Conservation (phyloP, 2,888 invertebrate species). For the Capitulum mitella region DNA sequence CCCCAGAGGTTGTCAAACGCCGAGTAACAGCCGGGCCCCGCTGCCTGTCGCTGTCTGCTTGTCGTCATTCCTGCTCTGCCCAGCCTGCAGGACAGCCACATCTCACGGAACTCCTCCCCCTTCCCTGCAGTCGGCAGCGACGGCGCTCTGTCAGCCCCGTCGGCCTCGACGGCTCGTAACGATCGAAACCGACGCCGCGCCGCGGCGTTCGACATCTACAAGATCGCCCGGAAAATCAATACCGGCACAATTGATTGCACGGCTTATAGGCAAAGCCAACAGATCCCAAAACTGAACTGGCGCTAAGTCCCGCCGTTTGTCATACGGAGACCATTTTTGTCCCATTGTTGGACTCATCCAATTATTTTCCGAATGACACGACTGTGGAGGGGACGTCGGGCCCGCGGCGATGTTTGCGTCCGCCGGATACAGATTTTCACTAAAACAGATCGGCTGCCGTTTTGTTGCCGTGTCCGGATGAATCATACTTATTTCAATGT, state of each 20-base stretch:
- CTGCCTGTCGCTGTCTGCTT: too few relatives aligned
- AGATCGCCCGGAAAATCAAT: slow-evolving; percentile 19
- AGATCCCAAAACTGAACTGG: slow-evolving; percentile 23
- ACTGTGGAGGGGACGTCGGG: slow-evolving; percentile 12
- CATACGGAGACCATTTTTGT: slow-evolving; percentile 21
- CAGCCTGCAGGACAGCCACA: background rate
- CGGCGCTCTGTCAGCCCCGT: background rate
- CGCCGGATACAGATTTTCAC: too few relatives aligned
- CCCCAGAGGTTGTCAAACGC: too few relatives aligned
- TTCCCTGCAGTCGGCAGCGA: background rate
- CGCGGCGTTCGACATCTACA: background rate
- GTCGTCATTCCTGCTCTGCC: too few relatives aligned
- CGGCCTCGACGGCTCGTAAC: background rate
- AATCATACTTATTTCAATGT: too few relatives aligned
- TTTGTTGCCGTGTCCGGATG: too few relatives aligned
- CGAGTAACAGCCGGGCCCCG: too few relatives aligned
- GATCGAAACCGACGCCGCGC: background rate
- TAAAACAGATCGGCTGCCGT: too few relatives aligned
- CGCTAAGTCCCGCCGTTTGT: background rate
- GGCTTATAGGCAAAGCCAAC: slow-evolving; percentile 24
- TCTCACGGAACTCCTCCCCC: background rate
- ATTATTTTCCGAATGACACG: slow-evolving; percentile 14
- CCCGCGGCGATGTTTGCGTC: background rate
- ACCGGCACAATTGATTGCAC: slow-evolving; percentile 1
- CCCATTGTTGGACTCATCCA: slow-evolving; percentile 20